Evolutionary conservation across 1,140 invertebrate species (phyloP).

Genomic region (Drosophila repleta): DNA sequence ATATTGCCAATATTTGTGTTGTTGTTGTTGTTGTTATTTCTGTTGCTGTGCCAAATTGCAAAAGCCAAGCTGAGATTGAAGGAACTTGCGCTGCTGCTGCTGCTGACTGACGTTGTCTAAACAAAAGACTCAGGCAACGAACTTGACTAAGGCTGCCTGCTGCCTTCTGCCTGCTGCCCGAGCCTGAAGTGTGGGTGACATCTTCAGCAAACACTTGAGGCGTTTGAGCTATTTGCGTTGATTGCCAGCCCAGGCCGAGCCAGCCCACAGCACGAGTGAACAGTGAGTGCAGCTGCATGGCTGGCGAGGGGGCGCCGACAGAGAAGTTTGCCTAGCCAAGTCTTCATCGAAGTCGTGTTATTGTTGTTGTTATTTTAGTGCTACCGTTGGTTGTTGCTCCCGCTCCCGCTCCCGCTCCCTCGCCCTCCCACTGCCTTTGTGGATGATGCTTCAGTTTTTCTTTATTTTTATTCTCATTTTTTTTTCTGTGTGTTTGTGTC

Average conservation of each 20-base stretch:
- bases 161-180: conserved; percentile 29
- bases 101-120: conserved; percentile 68
- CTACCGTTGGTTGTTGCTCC: conserved; percentile 65
- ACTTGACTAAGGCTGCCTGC: conserved; percentile 60
- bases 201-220: conserved; percentile 81
- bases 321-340: conserved; percentile 37
- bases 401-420: conserved; percentile 19
- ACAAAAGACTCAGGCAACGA: conserved; percentile 79
- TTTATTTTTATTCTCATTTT: not conserved
- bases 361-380: conserved; percentile 80
- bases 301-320: not conserved
- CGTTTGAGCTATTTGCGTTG: conserved; percentile 82
- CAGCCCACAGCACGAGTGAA: conserved; percentile 11
- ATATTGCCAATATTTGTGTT: conserved; percentile 55
- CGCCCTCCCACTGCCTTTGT: conserved; percentile 56
- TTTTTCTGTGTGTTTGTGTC: not conserved
- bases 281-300: conserved; percentile 13
- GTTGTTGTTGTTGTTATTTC: conserved; percentile 43
- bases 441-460: conserved; percentile 76
- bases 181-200: conserved; percentile 79
- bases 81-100: conserved; percentile 33
- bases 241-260: conserved; percentile 62
- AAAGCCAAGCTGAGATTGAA: conserved; percentile 67
- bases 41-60: conserved; percentile 78
- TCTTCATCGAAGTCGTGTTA: conserved; percentile 66